Evolutionary conservation across 2,113 vertebrate genomes (phyloP), one percentile per base, ranked within the genome.

Genomic region (Phrynocephalus versicolor): DNA sequence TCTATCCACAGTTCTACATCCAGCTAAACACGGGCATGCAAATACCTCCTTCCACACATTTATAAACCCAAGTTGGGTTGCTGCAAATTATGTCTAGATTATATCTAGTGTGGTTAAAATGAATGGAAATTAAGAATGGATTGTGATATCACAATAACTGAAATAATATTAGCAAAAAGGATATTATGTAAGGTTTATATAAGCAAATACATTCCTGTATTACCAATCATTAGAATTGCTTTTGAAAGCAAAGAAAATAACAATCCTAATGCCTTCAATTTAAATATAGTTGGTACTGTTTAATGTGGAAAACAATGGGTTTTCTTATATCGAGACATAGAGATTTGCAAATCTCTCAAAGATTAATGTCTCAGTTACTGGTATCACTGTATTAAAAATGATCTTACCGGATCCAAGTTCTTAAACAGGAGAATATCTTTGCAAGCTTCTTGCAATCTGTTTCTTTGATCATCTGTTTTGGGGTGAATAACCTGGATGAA

Each of bases 391-490:
- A 51, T 51, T 10, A 51, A 51, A 51, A 51, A 51, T 51, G 5
- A 51, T 95, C 97, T 97, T 96, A 99, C 99, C 95, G 97, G 96
- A 92, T 99, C 99, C 89, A 99, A 90, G 91, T 98, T 99, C 95
- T 99, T 99, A 94, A 99, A 99, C 57, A 99, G 96, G 86, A 99
- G 96, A 94, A 99, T 99, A 94, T 99, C 98, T 94, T 97, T 98
- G 95, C 99, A 99, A 0, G 99, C 97, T 92, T 99, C 98, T 95
- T 99, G 98, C 87, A 99, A 96, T 93, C 99, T 97, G 91, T 98
- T 98, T 92, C 99, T 97, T 92, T 99, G 99, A 96, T 98, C 99
- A 75, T 99, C 99, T 86, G 98, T 99, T 97, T 99, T 99, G 79
- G 99, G 99, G 93, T 99, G 93, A 93, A 98, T 98, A 93, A 99